Conservation (phyloP, 2,797 vertebrate species). For the Nannoperca obscura region DNA sequence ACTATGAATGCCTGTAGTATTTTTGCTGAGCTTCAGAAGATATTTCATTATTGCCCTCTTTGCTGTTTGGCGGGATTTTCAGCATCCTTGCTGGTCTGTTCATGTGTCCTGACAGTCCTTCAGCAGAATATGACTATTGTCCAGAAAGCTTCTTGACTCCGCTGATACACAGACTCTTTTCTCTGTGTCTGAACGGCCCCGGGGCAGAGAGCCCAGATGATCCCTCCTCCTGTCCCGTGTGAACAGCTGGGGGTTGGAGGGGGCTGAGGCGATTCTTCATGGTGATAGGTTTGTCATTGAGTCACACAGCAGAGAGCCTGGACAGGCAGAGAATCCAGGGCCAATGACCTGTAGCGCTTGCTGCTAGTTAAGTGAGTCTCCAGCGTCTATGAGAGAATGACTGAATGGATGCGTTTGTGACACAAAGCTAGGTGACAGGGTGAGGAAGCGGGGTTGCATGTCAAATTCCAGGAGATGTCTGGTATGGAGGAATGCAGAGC, state of each 20-base stretch:
- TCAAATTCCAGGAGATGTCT: constrained; percentile 33
- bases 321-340: constrained; percentile 50
- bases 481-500: constrained; percentile 51
- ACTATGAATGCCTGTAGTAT: constrained; percentile 40
- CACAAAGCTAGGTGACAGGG: constrained; percentile 60
- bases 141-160: constrained; percentile 53
- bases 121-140: constrained; percentile 81
- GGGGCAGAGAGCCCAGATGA: constrained; percentile 47
- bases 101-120: constrained; percentile 35
- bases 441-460: constrained; percentile 6
- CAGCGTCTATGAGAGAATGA: constrained; percentile 49
- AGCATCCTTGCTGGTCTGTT: constrained; percentile 19
- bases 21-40: constrained; percentile 23
- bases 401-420: constrained; percentile 54
- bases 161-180: constrained; percentile 71
- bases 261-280: constrained; percentile 40
- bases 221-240: constrained; percentile 42
- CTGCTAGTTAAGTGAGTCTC: constrained; percentile 33
- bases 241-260: constrained; percentile 60
- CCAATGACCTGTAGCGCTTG: constrained; percentile 58
- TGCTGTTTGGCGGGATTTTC: constrained; percentile 34
- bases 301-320: constrained; percentile 45
- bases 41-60: neutral
- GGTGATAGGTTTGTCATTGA: constrained; percentile 61
- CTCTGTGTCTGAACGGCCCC: constrained; percentile 54